Percentiles rank a stretch among this genome's conserved stretches.
phyloP scores from a whole-genome alignment of 2,888 invertebrate genomes.

The Pollenia griseotomentosa region DNA sequence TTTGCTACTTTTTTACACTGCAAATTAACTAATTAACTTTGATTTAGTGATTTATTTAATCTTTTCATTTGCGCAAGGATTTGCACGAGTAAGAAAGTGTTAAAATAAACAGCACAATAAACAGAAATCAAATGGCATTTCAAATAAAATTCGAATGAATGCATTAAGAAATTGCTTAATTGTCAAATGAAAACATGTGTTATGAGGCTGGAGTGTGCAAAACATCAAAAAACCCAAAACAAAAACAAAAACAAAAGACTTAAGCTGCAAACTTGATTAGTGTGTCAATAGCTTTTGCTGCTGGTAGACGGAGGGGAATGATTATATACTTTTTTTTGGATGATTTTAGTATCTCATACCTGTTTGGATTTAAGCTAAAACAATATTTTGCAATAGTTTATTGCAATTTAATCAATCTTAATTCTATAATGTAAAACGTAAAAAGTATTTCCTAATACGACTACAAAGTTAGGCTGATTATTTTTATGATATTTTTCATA shows the following conservation, averaged over 20 bases:
- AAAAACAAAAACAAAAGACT: conserved; percentile 38
- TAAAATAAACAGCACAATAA: neutral
- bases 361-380: neutral
- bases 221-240: neutral
- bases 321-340: neutral
- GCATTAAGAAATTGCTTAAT: conserved; percentile 27
- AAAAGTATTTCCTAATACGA: neutral
- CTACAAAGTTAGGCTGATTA: neutral
- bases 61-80: conserved; percentile 18
- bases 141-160: neutral
- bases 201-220: neutral
- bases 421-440: neutral
- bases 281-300: neutral
- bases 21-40: neutral
- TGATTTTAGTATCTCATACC: neutral
- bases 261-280: conserved; percentile 23
- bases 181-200: conserved; percentile 28
- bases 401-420: conserved; percentile 9
- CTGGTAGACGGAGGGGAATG: neutral
- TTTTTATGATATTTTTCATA: no score
- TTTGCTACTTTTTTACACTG: neutral
- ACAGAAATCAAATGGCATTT: neutral
- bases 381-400: neutral
- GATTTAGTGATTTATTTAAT: conserved; percentile 5
- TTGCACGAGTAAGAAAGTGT: conserved; percentile 1